Conservation (phyloP, 2,888 invertebrate genomes). For the Lepidocyrtinus sp. region DNA sequence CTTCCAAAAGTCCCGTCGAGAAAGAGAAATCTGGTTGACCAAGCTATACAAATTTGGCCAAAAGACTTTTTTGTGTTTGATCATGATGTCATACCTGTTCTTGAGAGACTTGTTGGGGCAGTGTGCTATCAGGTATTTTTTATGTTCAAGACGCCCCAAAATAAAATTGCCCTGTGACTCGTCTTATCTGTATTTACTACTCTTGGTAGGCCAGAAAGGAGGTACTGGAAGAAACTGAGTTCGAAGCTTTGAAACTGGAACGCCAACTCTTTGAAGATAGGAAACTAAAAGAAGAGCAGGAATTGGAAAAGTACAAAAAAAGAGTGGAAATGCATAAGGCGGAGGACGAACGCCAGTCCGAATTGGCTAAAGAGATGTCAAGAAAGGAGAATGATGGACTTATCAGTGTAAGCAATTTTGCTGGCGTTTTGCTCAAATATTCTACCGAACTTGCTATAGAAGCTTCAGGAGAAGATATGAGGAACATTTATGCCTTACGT, state of each 20-base stretch:
- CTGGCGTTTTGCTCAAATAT: slow-evolving; percentile 38
- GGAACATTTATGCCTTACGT: background rate
- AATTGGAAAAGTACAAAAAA: slow-evolving; percentile 47
- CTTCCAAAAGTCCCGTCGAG: slow-evolving; percentile 53
- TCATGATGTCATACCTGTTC: slow-evolving; percentile 57
- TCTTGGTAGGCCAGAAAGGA: slow-evolving; percentile 59
- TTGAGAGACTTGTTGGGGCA: slow-evolving; percentile 62
- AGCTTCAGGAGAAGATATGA: slow-evolving; percentile 28
- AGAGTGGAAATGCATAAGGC: slow-evolving; percentile 51
- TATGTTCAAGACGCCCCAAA: background rate
- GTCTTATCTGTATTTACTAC: background rate
- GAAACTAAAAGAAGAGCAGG: slow-evolving; percentile 46
- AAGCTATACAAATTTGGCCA: slow-evolving; percentile 59
- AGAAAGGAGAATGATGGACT: slow-evolving; percentile 41
- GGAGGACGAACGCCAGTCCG: slow-evolving; percentile 55
- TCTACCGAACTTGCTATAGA: slow-evolving; percentile 1
- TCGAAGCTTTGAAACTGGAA: slow-evolving; percentile 55
- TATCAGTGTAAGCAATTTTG: slow-evolving; percentile 26
- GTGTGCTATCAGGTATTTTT: slow-evolving; percentile 59
- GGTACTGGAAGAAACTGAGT: slow-evolving; percentile 65
- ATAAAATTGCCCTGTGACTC: background rate
- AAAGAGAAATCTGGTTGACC: slow-evolving; percentile 55
- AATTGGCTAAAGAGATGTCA: slow-evolving; percentile 26
- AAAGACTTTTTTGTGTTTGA: slow-evolving; percentile 65
- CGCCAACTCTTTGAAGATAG: slow-evolving; percentile 54